Base-by-base conservation (phyloP, 1,140 invertebrate genomes). In the Diabrotica virgifera region DNA sequence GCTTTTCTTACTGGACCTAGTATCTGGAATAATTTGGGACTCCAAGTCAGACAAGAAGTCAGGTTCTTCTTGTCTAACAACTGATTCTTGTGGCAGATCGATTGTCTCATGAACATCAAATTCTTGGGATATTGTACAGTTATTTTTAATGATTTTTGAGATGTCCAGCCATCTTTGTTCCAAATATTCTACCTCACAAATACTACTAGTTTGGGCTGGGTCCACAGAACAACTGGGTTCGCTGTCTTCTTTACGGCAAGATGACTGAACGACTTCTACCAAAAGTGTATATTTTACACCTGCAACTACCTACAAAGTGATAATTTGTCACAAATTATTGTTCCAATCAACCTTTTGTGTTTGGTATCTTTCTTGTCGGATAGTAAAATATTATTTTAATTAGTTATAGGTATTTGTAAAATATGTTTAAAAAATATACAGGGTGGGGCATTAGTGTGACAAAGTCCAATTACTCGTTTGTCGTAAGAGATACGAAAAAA, bases 51-150 rank as follows among this genome's bases (percentile, higher is more conserved):
- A 52, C 40, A 77, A 58, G 35, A 64, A 52, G 5, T 58, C 59
- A n/a, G 52, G 6, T 46, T 70, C 65, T 36, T 71, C 64, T 65
- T 68, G 65, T 6, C 8, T 35, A 3, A 59, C 51, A 11, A 61
- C 57, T 52, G 52, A 11, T 52, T 74, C 70, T 55, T 68, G 62
- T 54, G 54, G 59, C 10, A 24, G 40, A 12, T n/a, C 46, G 35
- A 63, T 61, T 9, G 35, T 13, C 6, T 37, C 14, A 53, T 52
- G 13, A 0, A 66, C 55, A 9, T 64, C 37, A 63, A 71, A 79
- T 58, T 76, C 72, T 72, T 79, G 77, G 7, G 72, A 71, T 11
- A 55, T 35, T 5, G 78, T 79, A 55, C 78, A 79, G 64, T 79
- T 79, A 63, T 79, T 79, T 10, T 57, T 59, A 12, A 78, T 74